phyloP scores from a whole-genome alignment of 2,888 invertebrate species.

The Cyclophora punctaria region DNA sequence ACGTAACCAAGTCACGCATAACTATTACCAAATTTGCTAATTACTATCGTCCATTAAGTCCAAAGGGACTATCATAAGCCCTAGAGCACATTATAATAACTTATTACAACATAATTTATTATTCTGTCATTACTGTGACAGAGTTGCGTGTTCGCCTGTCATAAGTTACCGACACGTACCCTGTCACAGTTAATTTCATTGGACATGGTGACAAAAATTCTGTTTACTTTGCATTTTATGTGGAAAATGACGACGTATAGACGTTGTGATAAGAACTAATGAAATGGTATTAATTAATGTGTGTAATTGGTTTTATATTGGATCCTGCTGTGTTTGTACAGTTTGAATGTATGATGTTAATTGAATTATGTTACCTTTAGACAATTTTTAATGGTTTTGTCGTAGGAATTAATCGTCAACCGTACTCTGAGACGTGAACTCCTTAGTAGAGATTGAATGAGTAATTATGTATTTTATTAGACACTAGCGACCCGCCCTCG shows the following conservation, averaged over 20 bases:
- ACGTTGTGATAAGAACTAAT: constrained; percentile 53
- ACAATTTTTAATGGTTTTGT: too few relatives aligned
- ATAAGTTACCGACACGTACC: constrained; percentile 61
- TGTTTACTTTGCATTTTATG: constrained; percentile 55
- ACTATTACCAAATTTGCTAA: constrained; percentile 59
- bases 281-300: constrained; percentile 46
- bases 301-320: constrained; percentile 49
- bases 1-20: constrained; percentile 29
- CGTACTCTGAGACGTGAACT: too few relatives aligned
- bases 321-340: constrained; percentile 34
- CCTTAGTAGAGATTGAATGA: too few relatives aligned
- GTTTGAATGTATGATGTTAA: too few relatives aligned
- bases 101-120: constrained; percentile 74
- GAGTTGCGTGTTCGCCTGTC: constrained; percentile 60
- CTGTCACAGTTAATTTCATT: constrained; percentile 62
- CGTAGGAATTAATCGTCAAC: too few relatives aligned
- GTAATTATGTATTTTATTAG: too few relatives aligned
- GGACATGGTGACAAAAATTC: constrained; percentile 72
- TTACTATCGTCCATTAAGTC: constrained; percentile 46
- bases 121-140: constrained; percentile 70
- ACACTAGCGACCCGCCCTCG: too few relatives aligned
- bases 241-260: constrained; percentile 51
- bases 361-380: too few relatives aligned
- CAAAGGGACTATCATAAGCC: constrained; percentile 44
- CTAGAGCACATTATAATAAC: constrained; percentile 65